Conservation (phyloP, 2,888 invertebrate species). For the Hypomecis atomaria region DNA sequence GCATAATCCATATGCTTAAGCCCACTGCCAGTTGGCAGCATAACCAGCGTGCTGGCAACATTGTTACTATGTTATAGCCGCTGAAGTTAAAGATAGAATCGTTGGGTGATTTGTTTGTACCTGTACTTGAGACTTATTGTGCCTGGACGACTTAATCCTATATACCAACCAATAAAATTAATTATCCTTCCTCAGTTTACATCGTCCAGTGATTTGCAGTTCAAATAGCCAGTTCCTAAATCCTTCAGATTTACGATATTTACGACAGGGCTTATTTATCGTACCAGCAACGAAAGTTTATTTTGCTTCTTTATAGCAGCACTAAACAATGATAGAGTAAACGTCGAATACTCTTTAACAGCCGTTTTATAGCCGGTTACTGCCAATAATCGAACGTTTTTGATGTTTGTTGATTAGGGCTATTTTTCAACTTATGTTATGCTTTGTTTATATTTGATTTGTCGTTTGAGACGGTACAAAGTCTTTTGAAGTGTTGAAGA, state of each 20-base stretch:
- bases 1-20: too few relatives aligned
- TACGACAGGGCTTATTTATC: slow-evolving; percentile 27
- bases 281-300: slow-evolving; percentile 36
- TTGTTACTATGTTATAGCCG: too few relatives aligned
- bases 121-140: too few relatives aligned
- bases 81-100: too few relatives aligned
- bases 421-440: slow-evolving; percentile 15
- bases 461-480: neutral
- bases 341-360: slow-evolving; percentile 37
- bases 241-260: slow-evolving; percentile 44
- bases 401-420: slow-evolving; percentile 31
- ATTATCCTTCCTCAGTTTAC: neutral
- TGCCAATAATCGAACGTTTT: slow-evolving; percentile 35
- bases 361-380: slow-evolving; percentile 31
- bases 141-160: too few relatives aligned
- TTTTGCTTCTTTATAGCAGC: slow-evolving; percentile 49
- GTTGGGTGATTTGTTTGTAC: too few relatives aligned
- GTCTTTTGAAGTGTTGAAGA: too few relatives aligned
- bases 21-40: too few relatives aligned
- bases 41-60: too few relatives aligned
- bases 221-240: slow-evolving; percentile 26
- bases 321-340: slow-evolving; percentile 54
- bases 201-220: slow-evolving; percentile 8
- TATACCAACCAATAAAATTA: neutral
- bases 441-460: slow-evolving; percentile 5